phyloP scores from a whole-genome alignment of 2,888 invertebrate species.

The Epistrophella euchroma region DNA sequence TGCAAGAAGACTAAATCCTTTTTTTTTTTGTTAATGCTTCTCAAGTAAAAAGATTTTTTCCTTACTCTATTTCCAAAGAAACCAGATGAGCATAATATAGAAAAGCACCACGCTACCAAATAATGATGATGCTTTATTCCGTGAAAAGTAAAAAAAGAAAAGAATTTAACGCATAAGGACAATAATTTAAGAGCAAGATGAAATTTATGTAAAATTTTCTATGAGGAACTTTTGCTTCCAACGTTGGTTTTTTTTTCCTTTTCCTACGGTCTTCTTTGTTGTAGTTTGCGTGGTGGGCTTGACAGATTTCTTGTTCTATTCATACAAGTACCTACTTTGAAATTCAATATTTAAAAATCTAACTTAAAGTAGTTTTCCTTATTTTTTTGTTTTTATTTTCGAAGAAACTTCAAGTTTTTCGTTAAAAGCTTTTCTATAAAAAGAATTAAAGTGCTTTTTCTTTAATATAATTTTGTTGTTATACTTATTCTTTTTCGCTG shows the following conservation, averaged over 20 bases:
- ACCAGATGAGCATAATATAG: slow-evolving; percentile 25
- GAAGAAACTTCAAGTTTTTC: slow-evolving; percentile 2
- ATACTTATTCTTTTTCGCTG: background rate
- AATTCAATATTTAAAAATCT: slow-evolving; percentile 9
- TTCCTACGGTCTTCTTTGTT: background rate
- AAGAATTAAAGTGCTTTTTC: background rate
- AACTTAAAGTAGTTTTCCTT: background rate
- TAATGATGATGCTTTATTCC: slow-evolving; percentile 4
- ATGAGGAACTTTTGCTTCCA: background rate
- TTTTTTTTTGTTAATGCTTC: background rate
- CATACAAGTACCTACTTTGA: background rate
- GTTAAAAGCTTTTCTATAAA: slow-evolving; percentile 22
- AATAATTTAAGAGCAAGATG: slow-evolving; percentile 12
- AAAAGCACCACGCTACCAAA: background rate
- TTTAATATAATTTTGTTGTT: slow-evolving; percentile 2
- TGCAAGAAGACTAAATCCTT: slow-evolving; percentile 7
- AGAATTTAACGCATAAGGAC: slow-evolving; percentile 3
- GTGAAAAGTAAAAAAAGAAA: background rate
- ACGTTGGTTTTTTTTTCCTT: background rate
- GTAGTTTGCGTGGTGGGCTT: slow-evolving; percentile 1
- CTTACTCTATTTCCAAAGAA: background rate
- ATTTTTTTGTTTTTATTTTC: background rate
- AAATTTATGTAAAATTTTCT: slow-evolving; percentile 24
- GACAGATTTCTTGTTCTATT: background rate
- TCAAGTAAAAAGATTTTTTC: slow-evolving; percentile 35